These are phyloP conservation scores for Diglossa cyanea DNA, from an alignment of 2,797 vertebrate genomes.

Conservation along the genomic window DNA sequence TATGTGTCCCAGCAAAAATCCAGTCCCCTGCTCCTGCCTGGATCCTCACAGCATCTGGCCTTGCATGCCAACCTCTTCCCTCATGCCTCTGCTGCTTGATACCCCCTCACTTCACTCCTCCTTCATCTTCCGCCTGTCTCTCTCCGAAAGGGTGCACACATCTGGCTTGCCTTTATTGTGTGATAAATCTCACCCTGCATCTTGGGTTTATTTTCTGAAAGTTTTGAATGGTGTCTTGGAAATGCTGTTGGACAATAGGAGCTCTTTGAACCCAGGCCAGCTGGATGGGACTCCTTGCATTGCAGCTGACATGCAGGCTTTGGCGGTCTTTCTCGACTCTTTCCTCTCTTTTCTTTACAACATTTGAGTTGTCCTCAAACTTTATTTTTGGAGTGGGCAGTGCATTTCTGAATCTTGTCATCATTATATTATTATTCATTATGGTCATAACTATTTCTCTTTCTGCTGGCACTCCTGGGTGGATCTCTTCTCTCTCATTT, in stretches of 20 bases:
- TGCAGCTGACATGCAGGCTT: conserved; percentile 67
- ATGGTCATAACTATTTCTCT: conserved; percentile 28
- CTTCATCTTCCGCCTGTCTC: neutral
- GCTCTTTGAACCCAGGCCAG: conserved; percentile 64
- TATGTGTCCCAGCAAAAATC: neutral
- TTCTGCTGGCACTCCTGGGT: conserved; percentile 54
- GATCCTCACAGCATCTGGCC: neutral
- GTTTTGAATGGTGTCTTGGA: conserved; percentile 68
- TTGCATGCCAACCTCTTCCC: neutral
- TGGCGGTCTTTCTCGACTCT: conserved; percentile 56
- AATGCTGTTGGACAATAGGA: conserved; percentile 65
- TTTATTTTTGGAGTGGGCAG: conserved; percentile 71
- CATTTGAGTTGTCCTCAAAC: conserved; percentile 64
- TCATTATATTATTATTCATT: conserved; percentile 56
- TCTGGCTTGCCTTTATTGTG: conserved; percentile 59
- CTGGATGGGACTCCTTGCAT: conserved; percentile 49
- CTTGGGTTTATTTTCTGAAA: conserved; percentile 67
- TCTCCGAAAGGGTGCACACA: conserved; percentile 22
- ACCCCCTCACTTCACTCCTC: neutral
- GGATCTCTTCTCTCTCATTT: conserved; percentile 45
- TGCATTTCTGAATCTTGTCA: conserved; percentile 44
- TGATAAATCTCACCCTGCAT: conserved; percentile 65
- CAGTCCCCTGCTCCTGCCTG: neutral
- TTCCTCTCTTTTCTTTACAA: conserved; percentile 54
- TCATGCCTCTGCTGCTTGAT: neutral